Conservation (phyloP, 2,113 vertebrate species). For the Hyaena hyaena region DNA sequence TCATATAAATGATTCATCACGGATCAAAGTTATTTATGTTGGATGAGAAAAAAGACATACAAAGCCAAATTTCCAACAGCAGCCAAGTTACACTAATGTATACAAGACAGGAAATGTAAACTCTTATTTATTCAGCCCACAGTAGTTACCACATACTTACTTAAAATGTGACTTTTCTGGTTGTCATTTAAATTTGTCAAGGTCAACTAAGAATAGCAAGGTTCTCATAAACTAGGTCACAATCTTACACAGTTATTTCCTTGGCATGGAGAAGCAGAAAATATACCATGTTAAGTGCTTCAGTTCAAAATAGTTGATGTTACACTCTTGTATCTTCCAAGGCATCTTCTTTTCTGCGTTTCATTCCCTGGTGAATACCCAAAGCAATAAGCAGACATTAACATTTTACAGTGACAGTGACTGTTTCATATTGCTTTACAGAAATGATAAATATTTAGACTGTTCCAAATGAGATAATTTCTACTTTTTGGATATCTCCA, state of each 20-base stretch:
- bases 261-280: conserved; percentile 31
- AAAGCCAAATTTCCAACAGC: background rate
- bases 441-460: conserved; percentile 30
- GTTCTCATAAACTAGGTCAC: conserved; percentile 55
- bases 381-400: background rate
- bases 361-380: background rate
- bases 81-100: background rate
- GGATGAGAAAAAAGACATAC: conserved; percentile 23
- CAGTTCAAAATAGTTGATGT: background rate
- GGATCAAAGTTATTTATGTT: conserved; percentile 26
- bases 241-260: conserved; percentile 35
- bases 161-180: conserved; percentile 69
- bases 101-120: conserved; percentile 37
- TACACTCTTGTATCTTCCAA: background rate
- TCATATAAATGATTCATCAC: conserved; percentile 11
- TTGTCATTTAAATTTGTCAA: conserved; percentile 73
- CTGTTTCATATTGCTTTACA: background rate
- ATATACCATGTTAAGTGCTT: conserved; percentile 50
- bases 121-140: conserved; percentile 42
- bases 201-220: conserved; percentile 35
- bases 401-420: background rate
- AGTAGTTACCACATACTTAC: conserved; percentile 47
- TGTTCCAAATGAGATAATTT: background rate
- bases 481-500: background rate
- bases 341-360: background rate